Conservation (phyloP, 2,113 vertebrate genomes). For the Seriola quinqueradiata region DNA sequence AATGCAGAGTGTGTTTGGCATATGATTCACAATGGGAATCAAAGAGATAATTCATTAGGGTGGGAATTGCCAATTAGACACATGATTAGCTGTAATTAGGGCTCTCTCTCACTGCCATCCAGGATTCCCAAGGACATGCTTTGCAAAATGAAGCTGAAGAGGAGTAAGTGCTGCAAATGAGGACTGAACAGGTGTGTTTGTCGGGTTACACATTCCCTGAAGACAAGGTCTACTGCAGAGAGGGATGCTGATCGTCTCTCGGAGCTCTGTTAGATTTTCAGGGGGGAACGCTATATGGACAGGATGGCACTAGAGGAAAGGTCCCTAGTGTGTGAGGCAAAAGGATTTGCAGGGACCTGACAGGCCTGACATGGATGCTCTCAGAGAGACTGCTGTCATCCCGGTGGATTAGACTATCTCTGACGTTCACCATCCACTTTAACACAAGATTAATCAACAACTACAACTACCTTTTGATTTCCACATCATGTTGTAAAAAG, state of each 20-base stretch:
- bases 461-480: not conserved
- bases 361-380: slow-evolving; percentile 10
- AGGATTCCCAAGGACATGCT: slow-evolving; percentile 26
- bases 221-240: slow-evolving; percentile 8
- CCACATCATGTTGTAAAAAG: not conserved
- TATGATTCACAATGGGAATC: slow-evolving; percentile 41
- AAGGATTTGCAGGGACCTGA: slow-evolving; percentile 34
- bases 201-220: slow-evolving; percentile 7
- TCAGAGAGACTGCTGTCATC: slow-evolving; percentile 1
- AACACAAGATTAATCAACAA: not conserved
- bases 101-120: slow-evolving; percentile 7
- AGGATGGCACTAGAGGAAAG: not conserved
- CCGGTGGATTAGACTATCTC: not conserved
- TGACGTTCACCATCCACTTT: not conserved
- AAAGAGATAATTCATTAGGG: slow-evolving; percentile 38
- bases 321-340: slow-evolving; percentile 20
- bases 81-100: slow-evolving; percentile 52
- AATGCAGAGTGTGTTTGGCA: slow-evolving; percentile 32
- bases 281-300: slow-evolving; percentile 17
- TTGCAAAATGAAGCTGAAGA: slow-evolving; percentile 33
- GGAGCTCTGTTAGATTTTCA: slow-evolving; percentile 26
- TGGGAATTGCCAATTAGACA: slow-evolving; percentile 56
- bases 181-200: slow-evolving; percentile 22
- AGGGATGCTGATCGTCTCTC: slow-evolving; percentile 30
- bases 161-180: not conserved